These are phyloP conservation scores for Aphodius sticticus DNA, from an alignment of 2,888 invertebrate genomes.

Conservation along the genomic window DNA sequence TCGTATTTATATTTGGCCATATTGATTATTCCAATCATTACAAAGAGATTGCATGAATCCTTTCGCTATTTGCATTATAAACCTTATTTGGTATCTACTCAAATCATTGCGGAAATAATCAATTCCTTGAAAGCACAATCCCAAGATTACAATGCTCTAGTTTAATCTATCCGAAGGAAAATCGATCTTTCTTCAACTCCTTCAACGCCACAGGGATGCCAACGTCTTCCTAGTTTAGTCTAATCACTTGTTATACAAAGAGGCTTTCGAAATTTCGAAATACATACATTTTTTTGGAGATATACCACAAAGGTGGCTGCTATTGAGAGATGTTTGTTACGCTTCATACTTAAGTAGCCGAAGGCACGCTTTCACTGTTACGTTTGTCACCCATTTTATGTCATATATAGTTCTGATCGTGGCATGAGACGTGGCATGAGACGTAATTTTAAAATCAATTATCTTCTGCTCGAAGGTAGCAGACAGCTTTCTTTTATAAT, in stretches of 20 bases:
- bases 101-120: slow-evolving; percentile 4
- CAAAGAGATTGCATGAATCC: not conserved
- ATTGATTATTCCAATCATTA: not conserved
- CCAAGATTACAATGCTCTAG: not conserved
- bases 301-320: not conserved
- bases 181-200: not conserved
- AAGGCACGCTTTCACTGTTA: not conserved
- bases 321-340: not conserved
- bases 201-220: not conserved
- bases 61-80: not conserved
- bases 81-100: not conserved
- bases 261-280: not conserved
- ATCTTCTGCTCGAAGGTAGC: not conserved
- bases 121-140: not conserved
- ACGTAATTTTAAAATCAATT: not conserved
- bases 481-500: not conserved
- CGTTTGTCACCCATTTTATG: not conserved
- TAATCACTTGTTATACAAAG: not conserved
- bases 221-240: not conserved
- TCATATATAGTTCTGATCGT: not conserved
- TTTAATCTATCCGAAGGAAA: not conserved
- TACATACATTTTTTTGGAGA: not conserved
- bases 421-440: not conserved
- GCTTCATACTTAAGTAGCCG: not conserved
- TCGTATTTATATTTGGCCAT: not conserved